phyloP scores from a whole-genome alignment of 2,797 vertebrate species.

The Antrozous pallidus region DNA sequence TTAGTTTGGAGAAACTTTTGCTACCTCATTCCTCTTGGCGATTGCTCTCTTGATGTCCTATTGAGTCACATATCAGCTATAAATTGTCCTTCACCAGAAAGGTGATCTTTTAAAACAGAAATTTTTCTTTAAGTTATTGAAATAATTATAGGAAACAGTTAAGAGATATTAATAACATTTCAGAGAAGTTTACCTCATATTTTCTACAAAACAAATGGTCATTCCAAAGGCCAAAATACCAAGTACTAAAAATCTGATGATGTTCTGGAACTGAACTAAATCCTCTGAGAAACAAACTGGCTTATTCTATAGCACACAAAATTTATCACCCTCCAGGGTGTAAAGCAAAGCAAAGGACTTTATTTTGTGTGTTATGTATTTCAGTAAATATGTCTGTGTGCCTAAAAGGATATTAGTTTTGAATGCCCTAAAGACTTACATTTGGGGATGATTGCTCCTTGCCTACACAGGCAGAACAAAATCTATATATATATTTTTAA shows the following conservation, averaged over 20 bases:
- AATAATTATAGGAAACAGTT: constrained; percentile 67
- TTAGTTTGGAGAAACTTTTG: constrained; percentile 33
- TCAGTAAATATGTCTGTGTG: constrained; percentile 65
- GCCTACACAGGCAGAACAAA: neutral
- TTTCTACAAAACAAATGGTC: constrained; percentile 57
- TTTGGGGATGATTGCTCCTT: constrained; percentile 17
- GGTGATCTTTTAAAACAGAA: constrained; percentile 42
- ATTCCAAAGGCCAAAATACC: constrained; percentile 59
- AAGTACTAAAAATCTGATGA: constrained; percentile 53
- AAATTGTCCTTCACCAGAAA: constrained; percentile 52
- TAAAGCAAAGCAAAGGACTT: constrained; percentile 60
- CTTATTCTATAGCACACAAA: constrained; percentile 50
- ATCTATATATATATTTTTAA: too few species aligned
- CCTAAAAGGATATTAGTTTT: constrained; percentile 65
- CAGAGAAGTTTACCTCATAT: constrained; percentile 52
- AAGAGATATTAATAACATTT: constrained; percentile 61
- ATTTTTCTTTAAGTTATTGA: constrained; percentile 61
- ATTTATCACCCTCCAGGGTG: constrained; percentile 63
- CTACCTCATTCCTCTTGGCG: constrained; percentile 25
- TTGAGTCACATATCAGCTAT: constrained; percentile 37
- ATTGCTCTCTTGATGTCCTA: constrained; percentile 47
- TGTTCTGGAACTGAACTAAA: constrained; percentile 45
- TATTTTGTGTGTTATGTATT: constrained; percentile 68
- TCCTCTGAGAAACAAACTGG: constrained; percentile 52
- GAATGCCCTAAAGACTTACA: constrained; percentile 53